phyloP scores from a whole-genome alignment of 2,797 vertebrate species.

The Anniella stebbinsi region DNA sequence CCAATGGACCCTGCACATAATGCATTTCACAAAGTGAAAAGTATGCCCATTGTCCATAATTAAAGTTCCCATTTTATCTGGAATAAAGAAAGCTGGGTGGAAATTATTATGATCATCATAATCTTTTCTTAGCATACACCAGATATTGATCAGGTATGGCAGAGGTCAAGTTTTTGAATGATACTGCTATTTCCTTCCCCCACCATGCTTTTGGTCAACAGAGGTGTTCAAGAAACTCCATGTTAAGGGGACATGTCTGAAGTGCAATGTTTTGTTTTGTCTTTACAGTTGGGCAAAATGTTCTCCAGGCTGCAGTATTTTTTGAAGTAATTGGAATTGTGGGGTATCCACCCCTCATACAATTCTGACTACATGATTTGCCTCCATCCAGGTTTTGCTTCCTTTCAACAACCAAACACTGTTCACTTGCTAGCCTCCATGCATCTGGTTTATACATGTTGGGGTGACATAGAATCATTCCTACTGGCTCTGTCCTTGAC shows the following conservation, averaged over 20 bases:
- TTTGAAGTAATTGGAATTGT: not conserved
- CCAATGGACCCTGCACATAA: not conserved
- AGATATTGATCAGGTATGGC: not conserved
- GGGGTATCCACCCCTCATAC: not conserved
- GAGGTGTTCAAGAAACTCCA: not conserved
- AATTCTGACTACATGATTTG: not conserved
- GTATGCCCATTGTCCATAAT: constrained; percentile 11
- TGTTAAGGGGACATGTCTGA: not conserved
- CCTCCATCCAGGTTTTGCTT: not conserved
- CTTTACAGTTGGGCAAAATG: not conserved
- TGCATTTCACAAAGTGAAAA: not conserved
- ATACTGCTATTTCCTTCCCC: not conserved
- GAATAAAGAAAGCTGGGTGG: not conserved
- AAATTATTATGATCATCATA: not conserved
- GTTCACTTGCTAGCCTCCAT: too few relatives aligned
- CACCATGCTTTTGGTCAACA: not conserved
- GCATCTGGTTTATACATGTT: too few relatives aligned
- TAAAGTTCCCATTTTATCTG: not conserved
- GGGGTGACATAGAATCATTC: too few relatives aligned
- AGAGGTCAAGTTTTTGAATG: not conserved
- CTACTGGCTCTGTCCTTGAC: too few relatives aligned
- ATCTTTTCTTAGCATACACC: not conserved
- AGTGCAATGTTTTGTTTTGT: not conserved
- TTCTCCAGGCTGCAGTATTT: not conserved
- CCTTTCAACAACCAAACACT: too few relatives aligned